phyloP scores from a whole-genome alignment of 2,797 vertebrate species.

The Acropternis orthonyx region DNA sequence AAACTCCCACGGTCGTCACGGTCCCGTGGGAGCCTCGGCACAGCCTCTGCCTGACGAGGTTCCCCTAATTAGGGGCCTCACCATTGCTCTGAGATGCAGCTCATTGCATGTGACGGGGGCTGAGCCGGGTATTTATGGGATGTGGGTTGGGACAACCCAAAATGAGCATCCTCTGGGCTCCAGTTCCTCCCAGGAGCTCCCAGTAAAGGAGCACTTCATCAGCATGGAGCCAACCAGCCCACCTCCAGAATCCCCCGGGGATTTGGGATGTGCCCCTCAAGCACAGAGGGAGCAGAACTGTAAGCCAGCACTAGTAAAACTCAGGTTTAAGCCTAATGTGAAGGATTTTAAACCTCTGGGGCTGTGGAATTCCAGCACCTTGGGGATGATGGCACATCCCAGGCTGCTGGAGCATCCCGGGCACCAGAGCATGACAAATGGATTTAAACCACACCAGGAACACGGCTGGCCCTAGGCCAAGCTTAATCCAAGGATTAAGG shows the following conservation, averaged over 20 bases:
- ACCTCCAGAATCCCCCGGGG: fast-evolving
- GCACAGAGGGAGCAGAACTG: fast-evolving
- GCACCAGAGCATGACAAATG: fast-evolving
- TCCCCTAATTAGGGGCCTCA: not conserved
- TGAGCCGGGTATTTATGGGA: fast-evolving
- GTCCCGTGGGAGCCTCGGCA: not conserved
- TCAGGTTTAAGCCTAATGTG: fast-evolving
- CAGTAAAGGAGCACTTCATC: not conserved
- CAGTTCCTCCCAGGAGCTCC: not conserved
- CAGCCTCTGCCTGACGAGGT: not conserved
- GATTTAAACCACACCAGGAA: not conserved
- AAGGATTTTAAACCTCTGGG: not conserved
- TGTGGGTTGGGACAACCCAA: fast-evolving
- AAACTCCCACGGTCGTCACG: not conserved
- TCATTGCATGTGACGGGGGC: not conserved
- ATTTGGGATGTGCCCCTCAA: fast-evolving
- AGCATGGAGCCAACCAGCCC: not conserved
- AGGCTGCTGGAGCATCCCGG: fast-evolving
- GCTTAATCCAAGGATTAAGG: not conserved
- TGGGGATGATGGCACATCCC: not conserved
- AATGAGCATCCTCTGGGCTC: fast-evolving
- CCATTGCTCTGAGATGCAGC: not conserved
- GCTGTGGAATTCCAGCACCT: not conserved
- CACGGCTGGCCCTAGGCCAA: not conserved
- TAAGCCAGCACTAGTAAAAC: not conserved